Base-by-base conservation (phyloP, 1,140 invertebrate genomes). In the Orchestia grillus region DNA sequence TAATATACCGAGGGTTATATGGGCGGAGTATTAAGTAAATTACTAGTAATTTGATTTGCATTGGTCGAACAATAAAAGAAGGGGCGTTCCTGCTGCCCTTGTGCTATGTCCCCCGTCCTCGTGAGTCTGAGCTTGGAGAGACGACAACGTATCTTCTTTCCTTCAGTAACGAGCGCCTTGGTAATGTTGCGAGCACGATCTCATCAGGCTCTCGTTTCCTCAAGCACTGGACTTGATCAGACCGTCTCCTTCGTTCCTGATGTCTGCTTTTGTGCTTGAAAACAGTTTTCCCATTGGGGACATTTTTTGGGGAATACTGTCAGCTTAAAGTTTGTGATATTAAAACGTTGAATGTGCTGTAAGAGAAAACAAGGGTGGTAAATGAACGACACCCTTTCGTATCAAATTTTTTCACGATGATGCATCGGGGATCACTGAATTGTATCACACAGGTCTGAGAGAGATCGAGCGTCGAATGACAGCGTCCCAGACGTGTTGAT, bases 151-250 rank as follows among this genome's bases (percentile, higher is more conserved):
- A 90, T 44, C 88, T 77, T 90, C 88, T 90, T 90, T 44, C 43
- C 88, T 44, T 23, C 92, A 45, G 44, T 94, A 94, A 94, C 92
- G 92, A 94, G 92, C 92, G 92, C 44, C 44, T 44, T 94, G 43
- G 43, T 94, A 94, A 94, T 94, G 92, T 94, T 47, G 92, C 92
- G 41, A 45, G 44, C 92, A 94, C 92, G 92, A 94, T 40, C 92
- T 47, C 92, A 94, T 94, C 92, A 45, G 44, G 4, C 44, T 45
- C 92, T 47, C 44, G 92, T 94, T 94, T 94, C 88, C 44, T 94
- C 92, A 94, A 94, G 92, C 92, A 94, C 19, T 94, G 43, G 19
- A 44, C 16, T 47, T 94, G 92, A 44, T 40, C 92, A 47, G 43
- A 19, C 92, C 44, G 41, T 40, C 44, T 45, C 92, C 6, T 42